Evolutionary conservation across 2,113 vertebrate genomes (phyloP).

Genomic region (Campylomormyrus numenius): DNA sequence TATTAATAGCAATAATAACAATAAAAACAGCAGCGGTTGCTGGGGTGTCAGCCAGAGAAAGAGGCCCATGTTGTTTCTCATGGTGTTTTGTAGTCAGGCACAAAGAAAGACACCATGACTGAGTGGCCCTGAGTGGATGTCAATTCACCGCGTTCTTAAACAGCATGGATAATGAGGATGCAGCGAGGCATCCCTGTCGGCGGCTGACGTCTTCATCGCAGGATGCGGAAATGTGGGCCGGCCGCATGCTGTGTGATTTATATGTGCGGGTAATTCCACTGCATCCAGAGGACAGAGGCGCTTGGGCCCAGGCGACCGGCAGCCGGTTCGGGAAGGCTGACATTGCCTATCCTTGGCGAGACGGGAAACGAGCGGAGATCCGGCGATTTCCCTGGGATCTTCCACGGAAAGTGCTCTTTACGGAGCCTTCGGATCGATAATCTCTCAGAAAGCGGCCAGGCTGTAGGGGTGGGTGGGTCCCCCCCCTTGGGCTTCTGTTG

Average conservation of each 20-base stretch:
- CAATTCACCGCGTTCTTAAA: slow-evolving; percentile 38
- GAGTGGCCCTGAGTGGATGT: slow-evolving; percentile 26
- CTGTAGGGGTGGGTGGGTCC: background rate
- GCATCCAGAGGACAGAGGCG: background rate
- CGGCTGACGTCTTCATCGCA: slow-evolving; percentile 15
- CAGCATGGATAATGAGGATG: slow-evolving; percentile 21
- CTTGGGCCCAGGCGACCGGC: slow-evolving; percentile 1
- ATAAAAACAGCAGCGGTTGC: slow-evolving; percentile 41
- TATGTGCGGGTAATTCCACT: background rate
- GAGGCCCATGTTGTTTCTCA: background rate
- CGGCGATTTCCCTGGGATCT: slow-evolving; percentile 15
- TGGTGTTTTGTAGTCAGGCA: slow-evolving; percentile 30
- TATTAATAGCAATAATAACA: background rate
- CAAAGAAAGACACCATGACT: slow-evolving; percentile 38
- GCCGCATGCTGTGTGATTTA: background rate
- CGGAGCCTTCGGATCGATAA: slow-evolving; percentile 18
- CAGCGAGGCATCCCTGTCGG: slow-evolving; percentile 25
- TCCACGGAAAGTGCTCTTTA: slow-evolving; percentile 18
- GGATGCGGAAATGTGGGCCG: background rate
- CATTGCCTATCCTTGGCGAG: slow-evolving; percentile 7
- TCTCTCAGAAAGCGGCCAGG: background rate
- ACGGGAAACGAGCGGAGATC: slow-evolving; percentile 7
- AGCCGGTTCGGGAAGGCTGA: background rate
- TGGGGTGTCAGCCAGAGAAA: slow-evolving; percentile 58
- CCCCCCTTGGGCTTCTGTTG: background rate